Evolutionary conservation across 2,888 invertebrate species (phyloP).

Genomic region (Nasonia oneida): DNA sequence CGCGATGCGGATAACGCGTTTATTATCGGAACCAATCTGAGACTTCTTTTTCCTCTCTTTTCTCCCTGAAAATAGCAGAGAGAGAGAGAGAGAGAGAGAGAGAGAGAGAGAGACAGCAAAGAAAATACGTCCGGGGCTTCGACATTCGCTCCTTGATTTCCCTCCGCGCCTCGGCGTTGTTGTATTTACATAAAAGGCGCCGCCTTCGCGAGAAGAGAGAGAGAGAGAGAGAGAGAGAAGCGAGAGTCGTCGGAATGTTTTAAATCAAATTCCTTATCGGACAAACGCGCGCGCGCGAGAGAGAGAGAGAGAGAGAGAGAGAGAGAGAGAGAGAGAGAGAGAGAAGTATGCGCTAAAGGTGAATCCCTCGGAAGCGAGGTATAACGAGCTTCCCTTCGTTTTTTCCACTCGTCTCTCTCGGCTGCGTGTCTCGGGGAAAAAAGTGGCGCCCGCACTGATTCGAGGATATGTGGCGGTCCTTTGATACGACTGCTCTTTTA

Average conservation of each 20-base stretch:
- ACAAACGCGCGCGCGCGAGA: constrained; percentile 63
- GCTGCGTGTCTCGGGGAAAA: neutral
- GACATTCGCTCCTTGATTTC: constrained; percentile 57
- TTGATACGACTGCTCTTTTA: constrained; percentile 54
- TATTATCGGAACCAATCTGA: neutral
- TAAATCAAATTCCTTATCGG: constrained; percentile 77
- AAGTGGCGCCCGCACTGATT: neutral
- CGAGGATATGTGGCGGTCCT: constrained; percentile 45
- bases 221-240: neutral
- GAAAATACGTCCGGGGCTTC: constrained; percentile 48
- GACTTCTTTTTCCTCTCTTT: neutral
- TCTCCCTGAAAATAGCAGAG: constrained; percentile 1
- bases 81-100: neutral
- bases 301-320: constrained; percentile 49
- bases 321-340: neutral
- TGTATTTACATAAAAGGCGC: constrained; percentile 75
- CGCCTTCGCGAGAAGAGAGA: constrained; percentile 58
- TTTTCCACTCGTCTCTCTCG: neutral
- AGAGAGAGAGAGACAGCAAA: neutral
- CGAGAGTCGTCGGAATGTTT: constrained; percentile 74
- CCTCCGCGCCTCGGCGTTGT: constrained; percentile 54
- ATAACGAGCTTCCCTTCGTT: constrained; percentile 31
- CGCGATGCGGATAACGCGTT: neutral
- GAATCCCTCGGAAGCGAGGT: constrained; percentile 58
- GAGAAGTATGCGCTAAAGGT: constrained; percentile 58